These are phyloP conservation scores for Macrobrachium nipponense DNA, from an alignment of 1,140 invertebrate species.

Conservation along the genomic window DNA sequence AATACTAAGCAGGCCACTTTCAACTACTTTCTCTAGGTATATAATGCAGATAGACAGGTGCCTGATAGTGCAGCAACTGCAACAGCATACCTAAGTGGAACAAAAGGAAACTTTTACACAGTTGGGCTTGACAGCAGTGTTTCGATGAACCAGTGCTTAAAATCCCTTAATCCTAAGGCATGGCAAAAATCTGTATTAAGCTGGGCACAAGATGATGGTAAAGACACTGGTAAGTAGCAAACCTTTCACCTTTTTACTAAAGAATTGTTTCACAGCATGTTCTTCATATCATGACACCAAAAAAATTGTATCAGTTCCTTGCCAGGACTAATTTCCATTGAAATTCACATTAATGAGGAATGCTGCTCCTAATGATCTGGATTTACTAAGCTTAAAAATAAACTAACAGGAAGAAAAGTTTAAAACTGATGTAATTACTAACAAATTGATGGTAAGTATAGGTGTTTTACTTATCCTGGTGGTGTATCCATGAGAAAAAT, in stretches of 20 bases:
- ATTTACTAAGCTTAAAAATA: too few species aligned
- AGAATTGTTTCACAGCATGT: not conserved
- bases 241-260: not conserved
- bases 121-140: slow-evolving; percentile 83
- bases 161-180: slow-evolving; percentile 73
- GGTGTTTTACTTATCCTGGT: too few species aligned
- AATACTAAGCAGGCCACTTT: slow-evolving; percentile 71
- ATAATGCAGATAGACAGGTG: slow-evolving; percentile 87
- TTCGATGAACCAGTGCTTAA: slow-evolving; percentile 75
- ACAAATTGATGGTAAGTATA: too few species aligned
- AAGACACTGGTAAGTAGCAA: slow-evolving; percentile 77
- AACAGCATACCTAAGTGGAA: slow-evolving; percentile 86
- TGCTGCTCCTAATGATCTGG: too few species aligned
- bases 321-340: not conserved
- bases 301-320: not conserved
- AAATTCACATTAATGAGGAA: not conserved
- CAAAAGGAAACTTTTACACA: slow-evolving; percentile 85
- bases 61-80: slow-evolving; percentile 90
- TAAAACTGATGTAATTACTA: not conserved
- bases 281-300: not conserved
- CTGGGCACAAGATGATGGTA: slow-evolving; percentile 78
- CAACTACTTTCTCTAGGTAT: slow-evolving; percentile 78
- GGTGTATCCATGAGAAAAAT: too few species aligned
- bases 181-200: slow-evolving; percentile 67
- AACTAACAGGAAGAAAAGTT: not conserved